Evolutionary conservation across 1,140 invertebrate species (phyloP).

Genomic region (Planococcus citri): DNA sequence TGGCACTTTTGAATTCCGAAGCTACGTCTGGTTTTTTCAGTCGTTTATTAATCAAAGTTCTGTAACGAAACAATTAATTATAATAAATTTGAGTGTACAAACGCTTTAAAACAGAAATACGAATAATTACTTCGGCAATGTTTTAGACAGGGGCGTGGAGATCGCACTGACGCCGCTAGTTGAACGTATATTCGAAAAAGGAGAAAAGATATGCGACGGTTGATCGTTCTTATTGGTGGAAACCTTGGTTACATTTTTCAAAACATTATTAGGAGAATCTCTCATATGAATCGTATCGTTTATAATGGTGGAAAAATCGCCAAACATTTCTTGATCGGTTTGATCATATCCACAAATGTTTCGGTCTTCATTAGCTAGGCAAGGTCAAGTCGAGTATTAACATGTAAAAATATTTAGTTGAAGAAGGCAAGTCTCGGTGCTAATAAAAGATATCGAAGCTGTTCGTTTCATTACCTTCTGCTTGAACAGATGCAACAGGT

Average conservation of each 20-base stretch:
- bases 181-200: background rate
- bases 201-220: background rate
- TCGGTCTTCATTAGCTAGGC: background rate
- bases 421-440: background rate
- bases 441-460: background rate
- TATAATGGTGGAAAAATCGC: background rate
- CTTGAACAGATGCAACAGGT: background rate
- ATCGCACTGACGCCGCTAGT: background rate
- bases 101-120: too few species aligned
- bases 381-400: too few species aligned
- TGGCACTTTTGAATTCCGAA: background rate
- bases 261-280: background rate
- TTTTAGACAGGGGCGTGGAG: slow-evolving; percentile 1
- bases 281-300: background rate
- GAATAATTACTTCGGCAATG: background rate
- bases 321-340: background rate
- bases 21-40: background rate
- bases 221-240: background rate
- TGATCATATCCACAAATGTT: background rate
- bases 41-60: background rate
- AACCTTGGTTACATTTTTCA: background rate
- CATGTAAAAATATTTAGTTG: background rate
- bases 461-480: background rate
- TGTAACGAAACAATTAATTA: background rate
- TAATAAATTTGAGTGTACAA: too few species aligned